Evolutionary conservation across 1,140 invertebrate genomes (phyloP).

Genomic region (Drosophila serrata): DNA sequence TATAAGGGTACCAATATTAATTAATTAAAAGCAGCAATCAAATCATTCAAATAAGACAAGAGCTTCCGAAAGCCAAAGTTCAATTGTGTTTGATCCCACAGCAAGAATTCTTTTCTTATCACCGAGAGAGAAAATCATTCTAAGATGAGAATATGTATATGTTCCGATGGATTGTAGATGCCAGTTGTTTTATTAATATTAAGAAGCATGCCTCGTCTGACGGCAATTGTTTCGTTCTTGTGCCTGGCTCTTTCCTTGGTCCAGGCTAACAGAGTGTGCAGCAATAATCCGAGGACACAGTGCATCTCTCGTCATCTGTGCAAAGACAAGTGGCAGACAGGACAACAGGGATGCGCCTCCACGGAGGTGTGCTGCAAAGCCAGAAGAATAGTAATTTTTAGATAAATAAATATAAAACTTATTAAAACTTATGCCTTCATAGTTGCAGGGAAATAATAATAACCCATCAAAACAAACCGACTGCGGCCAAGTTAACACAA

Average conservation of each 20-base stretch:
- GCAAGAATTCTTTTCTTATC: no score
- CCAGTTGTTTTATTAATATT: background rate
- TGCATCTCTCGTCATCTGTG: background rate
- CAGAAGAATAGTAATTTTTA: background rate
- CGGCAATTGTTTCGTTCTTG: background rate
- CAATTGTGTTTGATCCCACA: no score
- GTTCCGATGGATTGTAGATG: background rate
- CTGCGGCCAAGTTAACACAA: background rate
- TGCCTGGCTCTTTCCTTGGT: background rate
- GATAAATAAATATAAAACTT: background rate
- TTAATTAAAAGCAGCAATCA: no score
- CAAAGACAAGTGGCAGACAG: background rate
- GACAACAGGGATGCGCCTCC: constrained; percentile 4
- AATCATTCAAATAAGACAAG: no score
- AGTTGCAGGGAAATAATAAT: background rate
- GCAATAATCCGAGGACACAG: background rate
- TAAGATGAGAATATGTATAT: background rate
- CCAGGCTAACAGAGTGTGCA: background rate
- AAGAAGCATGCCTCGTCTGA: background rate
- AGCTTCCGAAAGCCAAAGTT: no score
- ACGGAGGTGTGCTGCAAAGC: constrained; percentile 2
- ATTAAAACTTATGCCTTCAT: no score
- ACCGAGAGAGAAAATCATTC: background rate
- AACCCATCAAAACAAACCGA: background rate
- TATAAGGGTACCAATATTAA: no score